Conservation (phyloP, 2,888 invertebrate species). For the Euclidia mi region DNA sequence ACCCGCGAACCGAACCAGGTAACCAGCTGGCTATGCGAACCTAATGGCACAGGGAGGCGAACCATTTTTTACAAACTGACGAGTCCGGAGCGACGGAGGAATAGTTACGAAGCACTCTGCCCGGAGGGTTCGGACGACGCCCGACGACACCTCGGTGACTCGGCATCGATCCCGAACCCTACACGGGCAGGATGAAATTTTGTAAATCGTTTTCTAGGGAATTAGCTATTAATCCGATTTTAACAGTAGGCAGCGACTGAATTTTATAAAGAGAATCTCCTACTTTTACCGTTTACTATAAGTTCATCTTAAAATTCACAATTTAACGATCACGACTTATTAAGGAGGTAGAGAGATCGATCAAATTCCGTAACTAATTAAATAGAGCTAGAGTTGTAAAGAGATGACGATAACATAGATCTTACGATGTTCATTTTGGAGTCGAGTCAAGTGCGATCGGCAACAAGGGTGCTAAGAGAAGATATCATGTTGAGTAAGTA, state of each 20-base stretch:
- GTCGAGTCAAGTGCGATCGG: slow-evolving; percentile 76
- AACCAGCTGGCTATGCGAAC: slow-evolving; percentile 78
- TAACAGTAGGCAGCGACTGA: slow-evolving; percentile 88
- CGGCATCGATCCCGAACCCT: slow-evolving; percentile 65
- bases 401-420: slow-evolving; percentile 77
- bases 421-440: slow-evolving; percentile 73
- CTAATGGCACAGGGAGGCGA: slow-evolving; percentile 89
- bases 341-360: slow-evolving; percentile 68
- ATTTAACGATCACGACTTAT: slow-evolving; percentile 69
- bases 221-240: slow-evolving; percentile 82
- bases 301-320: slow-evolving; percentile 81
- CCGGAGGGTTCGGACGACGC: slow-evolving; percentile 67
- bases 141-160: slow-evolving; percentile 56
- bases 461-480: slow-evolving; percentile 86
- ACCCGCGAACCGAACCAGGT: slow-evolving; percentile 70
- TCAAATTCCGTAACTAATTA: slow-evolving; percentile 72
- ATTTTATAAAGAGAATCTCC: slow-evolving; percentile 85
- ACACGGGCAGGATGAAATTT: slow-evolving; percentile 76
- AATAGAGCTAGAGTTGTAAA: slow-evolving; percentile 79
- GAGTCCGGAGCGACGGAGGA: slow-evolving; percentile 53
- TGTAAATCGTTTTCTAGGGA: slow-evolving; percentile 86
- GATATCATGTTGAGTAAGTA: slow-evolving; percentile 65
- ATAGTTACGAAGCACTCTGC: slow-evolving; percentile 78
- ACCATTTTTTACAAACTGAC: slow-evolving; percentile 65
- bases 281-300: slow-evolving; percentile 82